Percentiles rank a stretch among this genome's conserved stretches.
Evolutionary conservation across 2,888 invertebrate genomes (phyloP).

Genomic region (Diogma glabrata): DNA sequence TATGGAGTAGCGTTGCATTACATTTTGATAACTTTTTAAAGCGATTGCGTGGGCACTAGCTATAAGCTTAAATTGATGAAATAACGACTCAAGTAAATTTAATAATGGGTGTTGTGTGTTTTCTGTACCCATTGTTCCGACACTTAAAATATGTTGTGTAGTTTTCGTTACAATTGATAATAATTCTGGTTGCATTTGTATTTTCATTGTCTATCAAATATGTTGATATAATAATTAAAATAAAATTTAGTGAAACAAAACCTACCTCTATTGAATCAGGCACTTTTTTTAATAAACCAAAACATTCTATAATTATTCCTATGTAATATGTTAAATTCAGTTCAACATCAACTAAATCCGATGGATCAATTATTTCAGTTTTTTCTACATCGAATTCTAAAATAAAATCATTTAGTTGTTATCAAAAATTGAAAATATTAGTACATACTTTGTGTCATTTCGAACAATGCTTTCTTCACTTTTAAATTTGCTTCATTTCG

Average conservation of each 20-base stretch:
- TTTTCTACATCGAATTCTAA: slow-evolving; percentile 29
- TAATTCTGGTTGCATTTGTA: slow-evolving; percentile 72
- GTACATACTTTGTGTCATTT: slow-evolving; percentile 32
- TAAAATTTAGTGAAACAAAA: slow-evolving; percentile 10
- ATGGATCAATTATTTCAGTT: slow-evolving; percentile 44
- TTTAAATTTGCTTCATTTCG: slow-evolving; percentile 40
- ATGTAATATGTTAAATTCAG: slow-evolving; percentile 57
- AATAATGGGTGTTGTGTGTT: slow-evolving; percentile 35
- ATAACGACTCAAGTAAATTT: slow-evolving; percentile 59
- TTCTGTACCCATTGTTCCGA: slow-evolving; percentile 37
- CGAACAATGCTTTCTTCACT: slow-evolving; percentile 43
- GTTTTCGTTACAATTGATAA: slow-evolving; percentile 67
- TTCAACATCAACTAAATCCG: slow-evolving; percentile 46
- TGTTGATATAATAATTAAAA: neutral
- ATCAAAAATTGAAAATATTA: slow-evolving; percentile 13
- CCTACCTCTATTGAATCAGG: slow-evolving; percentile 73
- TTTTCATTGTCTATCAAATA: slow-evolving; percentile 59
- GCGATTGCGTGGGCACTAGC: slow-evolving; percentile 63
- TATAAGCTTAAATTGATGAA: slow-evolving; percentile 73
- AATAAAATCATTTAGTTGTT: neutral
- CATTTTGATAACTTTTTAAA: slow-evolving; percentile 50
- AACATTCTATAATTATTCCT: slow-evolving; percentile 72
- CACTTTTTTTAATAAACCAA: slow-evolving; percentile 70
- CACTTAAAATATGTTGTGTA: slow-evolving; percentile 62
- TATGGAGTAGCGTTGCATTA: slow-evolving; percentile 45